Evolutionary conservation across 2,888 invertebrate genomes (phyloP).

Genomic region (Orthonevra nobilis): DNA sequence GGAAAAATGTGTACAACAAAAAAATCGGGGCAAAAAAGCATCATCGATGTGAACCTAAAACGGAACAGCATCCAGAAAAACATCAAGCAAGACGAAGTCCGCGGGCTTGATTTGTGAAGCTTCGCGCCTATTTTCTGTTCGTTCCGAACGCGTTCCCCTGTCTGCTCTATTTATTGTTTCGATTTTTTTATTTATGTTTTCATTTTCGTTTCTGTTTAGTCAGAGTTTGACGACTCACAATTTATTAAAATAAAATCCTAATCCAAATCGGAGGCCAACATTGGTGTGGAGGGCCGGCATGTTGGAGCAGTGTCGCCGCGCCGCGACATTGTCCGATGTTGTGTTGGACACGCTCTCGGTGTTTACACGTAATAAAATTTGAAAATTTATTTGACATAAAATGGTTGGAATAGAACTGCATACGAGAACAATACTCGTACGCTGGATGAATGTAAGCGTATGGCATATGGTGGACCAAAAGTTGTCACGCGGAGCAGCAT

Average conservation of each 20-base stretch:
- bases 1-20: too few relatives aligned
- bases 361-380: constrained; percentile 76
- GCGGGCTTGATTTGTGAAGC: constrained; percentile 53
- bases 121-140: constrained; percentile 48
- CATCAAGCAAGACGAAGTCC: not conserved
- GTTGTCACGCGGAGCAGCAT: constrained; percentile 10
- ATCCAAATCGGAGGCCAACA: not conserved
- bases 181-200: constrained; percentile 33
- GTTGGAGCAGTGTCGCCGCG: not conserved
- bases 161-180: constrained; percentile 48
- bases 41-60: constrained; percentile 13
- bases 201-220: constrained; percentile 41
- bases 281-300: not conserved
- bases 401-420: not conserved
- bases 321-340: constrained; percentile 29
- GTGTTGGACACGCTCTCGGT: constrained; percentile 69
- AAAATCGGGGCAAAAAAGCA: constrained; percentile 43
- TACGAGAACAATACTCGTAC: too few relatives aligned
- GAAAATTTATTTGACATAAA: constrained; percentile 74
- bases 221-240: constrained; percentile 51
- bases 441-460: not conserved
- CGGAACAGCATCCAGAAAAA: constrained; percentile 9
- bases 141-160: constrained; percentile 1
- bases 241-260: constrained; percentile 39
- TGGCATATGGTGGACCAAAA: not conserved